These are phyloP conservation scores for Caenorhabditis panamensis DNA, from an alignment of 2,888 invertebrate genomes.

Conservation along the genomic window DNA sequence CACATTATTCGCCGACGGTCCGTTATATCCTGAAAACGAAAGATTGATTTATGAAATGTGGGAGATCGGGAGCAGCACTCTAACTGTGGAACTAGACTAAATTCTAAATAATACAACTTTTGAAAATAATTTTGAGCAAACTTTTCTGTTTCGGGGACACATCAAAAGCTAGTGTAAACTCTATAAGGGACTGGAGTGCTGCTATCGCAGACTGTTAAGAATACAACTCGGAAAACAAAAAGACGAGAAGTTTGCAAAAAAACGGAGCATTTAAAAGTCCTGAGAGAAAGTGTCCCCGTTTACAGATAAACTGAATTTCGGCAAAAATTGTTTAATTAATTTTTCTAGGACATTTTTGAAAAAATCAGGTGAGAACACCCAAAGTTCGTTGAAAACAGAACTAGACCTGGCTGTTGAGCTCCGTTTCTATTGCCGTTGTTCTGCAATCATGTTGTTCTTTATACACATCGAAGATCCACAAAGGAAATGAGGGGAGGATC, in stretches of 20 bases:
- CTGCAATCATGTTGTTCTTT: slow-evolving; percentile 63
- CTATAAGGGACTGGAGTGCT: neutral
- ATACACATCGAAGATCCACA: slow-evolving; percentile 15
- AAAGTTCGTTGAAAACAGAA: slow-evolving; percentile 43
- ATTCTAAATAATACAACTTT: too few species aligned
- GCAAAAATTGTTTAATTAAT: neutral
- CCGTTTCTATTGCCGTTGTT: slow-evolving; percentile 69
- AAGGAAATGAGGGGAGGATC: neutral
- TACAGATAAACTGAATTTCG: neutral
- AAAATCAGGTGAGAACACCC: neutral
- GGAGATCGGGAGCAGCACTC: neutral
- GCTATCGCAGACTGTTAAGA: neutral
- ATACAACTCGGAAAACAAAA: neutral
- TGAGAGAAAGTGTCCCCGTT: neutral
- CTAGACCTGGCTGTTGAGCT: slow-evolving; percentile 67
- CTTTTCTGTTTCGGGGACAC: slow-evolving; percentile 26
- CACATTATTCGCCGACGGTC: slow-evolving; percentile 58
- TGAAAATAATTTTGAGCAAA: neutral
- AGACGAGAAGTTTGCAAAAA: neutral
- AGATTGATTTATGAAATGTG: neutral
- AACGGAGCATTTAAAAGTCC: neutral
- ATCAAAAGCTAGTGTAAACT: neutral
- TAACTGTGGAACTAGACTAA: neutral
- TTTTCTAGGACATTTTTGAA: neutral
- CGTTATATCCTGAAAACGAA: slow-evolving; percentile 57